These are phyloP conservation scores for Centrocercus urophasianus DNA, from an alignment of 2,113 vertebrate species.

Conservation along the genomic window DNA sequence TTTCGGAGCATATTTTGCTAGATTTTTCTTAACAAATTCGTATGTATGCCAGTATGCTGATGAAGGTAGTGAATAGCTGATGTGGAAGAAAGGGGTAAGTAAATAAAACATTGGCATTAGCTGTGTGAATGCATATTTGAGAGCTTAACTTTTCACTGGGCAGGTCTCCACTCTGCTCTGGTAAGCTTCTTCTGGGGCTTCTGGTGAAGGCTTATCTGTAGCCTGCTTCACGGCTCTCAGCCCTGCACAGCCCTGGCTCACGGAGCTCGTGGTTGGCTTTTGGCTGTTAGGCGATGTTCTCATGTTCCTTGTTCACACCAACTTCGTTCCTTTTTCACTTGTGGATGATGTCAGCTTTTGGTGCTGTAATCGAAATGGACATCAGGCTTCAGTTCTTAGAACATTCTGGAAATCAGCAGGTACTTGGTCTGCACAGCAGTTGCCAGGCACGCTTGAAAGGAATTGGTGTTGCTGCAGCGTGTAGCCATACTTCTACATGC, in stretches of 20 bases:
- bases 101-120: background rate
- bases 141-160: accelerated
- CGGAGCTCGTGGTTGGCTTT: background rate
- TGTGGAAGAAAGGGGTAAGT: background rate
- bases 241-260: background rate
- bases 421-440: background rate
- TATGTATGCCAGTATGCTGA: accelerated
- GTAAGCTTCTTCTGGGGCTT: too few species aligned
- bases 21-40: background rate
- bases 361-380: background rate
- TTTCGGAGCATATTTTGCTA: background rate
- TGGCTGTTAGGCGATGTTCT: background rate
- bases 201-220: accelerated
- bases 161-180: background rate
- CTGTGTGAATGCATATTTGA: accelerated
- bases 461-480: background rate
- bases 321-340: background rate
- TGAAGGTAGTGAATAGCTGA: background rate
- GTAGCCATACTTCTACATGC: background rate
- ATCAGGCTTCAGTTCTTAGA: background rate
- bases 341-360: background rate
- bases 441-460: background rate
- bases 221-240: background rate
- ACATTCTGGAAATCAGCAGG: background rate
- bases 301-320: background rate